These are phyloP conservation scores for Drosophila neonasuta DNA, from an alignment of 2,888 invertebrate genomes.

Conservation along the genomic window DNA sequence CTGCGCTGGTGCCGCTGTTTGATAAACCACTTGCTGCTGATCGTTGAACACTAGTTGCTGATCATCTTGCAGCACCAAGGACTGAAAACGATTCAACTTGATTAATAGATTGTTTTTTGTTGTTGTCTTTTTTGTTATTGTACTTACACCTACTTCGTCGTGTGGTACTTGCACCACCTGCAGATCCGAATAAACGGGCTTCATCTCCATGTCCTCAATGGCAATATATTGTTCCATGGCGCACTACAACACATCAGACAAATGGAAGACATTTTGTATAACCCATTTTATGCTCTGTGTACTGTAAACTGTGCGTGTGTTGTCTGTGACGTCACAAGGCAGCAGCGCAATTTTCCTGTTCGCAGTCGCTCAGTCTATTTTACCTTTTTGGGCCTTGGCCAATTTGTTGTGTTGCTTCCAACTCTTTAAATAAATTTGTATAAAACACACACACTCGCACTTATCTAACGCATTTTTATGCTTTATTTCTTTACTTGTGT, in stretches of 20 bases:
- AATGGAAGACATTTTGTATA: conserved; percentile 1
- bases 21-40: conserved; percentile 82
- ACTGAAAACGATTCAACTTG: conserved; percentile 30
- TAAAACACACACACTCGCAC: conserved; percentile 23
- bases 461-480: conserved; percentile 40
- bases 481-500: conserved; percentile 30
- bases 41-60: conserved; percentile 82
- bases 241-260: conserved; percentile 24
- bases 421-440: conserved; percentile 11
- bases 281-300: not conserved
- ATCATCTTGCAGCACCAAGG: conserved; percentile 78
- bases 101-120: no score
- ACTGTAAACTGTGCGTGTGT: conserved; percentile 20
- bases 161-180: conserved; percentile 80
- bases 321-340: conserved; percentile 59
- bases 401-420: conserved; percentile 29
- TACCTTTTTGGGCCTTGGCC: conserved; percentile 57
- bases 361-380: conserved; percentile 18
- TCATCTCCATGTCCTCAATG: conserved; percentile 85
- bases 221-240: conserved; percentile 87
- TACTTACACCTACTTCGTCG: conserved; percentile 79
- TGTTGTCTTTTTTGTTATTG: not conserved
- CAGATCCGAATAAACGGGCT: conserved; percentile 85
- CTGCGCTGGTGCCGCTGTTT: conserved; percentile 72
- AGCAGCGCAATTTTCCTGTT: conserved; percentile 64